These are phyloP conservation scores for Monomorium pharaonis DNA, from an alignment of 1,140 invertebrate species.

Conservation along the genomic window DNA sequence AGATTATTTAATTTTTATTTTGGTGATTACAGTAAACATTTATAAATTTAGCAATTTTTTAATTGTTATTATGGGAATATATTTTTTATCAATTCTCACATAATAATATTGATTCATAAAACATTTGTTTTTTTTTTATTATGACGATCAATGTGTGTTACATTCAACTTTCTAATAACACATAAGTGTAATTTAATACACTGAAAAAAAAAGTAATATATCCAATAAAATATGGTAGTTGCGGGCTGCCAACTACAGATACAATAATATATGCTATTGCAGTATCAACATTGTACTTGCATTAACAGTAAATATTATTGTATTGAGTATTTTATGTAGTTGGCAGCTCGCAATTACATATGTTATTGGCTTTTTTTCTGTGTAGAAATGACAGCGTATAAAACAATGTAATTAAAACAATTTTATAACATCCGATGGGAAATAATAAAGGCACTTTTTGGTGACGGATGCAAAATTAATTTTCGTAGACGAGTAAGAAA, in stretches of 20 bases:
- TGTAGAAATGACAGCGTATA: not conserved
- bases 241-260: too few relatives aligned
- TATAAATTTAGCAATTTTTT: not conserved
- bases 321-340: too few relatives aligned
- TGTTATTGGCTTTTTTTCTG: too few relatives aligned
- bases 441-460: not conserved
- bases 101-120: not conserved
- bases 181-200: not conserved
- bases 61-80: not conserved
- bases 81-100: not conserved
- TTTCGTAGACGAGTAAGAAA: not conserved
- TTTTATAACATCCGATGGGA: not conserved
- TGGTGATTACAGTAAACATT: not conserved
- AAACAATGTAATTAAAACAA: not conserved
- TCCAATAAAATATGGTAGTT: too few relatives aligned
- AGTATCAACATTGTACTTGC: too few relatives aligned
- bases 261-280: too few relatives aligned
- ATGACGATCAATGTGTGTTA: too few relatives aligned
- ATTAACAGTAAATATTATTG: too few relatives aligned
- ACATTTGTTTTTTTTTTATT: not conserved
- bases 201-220: too few relatives aligned
- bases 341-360: too few relatives aligned
- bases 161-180: not conserved
- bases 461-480: not conserved
- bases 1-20: not conserved